These are phyloP conservation scores for Camponotus fellah DNA, from an alignment of 2,888 invertebrate genomes.

Conservation along the genomic window DNA sequence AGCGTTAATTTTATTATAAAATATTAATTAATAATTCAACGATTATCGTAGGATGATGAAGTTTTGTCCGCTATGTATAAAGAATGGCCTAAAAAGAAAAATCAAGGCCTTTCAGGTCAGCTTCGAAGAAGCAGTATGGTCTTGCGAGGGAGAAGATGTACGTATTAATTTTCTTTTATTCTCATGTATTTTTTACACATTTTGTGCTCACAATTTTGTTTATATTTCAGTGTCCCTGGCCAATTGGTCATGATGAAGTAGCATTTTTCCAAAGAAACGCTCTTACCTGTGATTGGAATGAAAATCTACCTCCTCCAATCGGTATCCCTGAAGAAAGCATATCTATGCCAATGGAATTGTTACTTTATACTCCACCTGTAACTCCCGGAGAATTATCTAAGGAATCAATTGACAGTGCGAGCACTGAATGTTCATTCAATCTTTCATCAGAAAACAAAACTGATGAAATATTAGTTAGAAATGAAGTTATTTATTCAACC, in stretches of 20 bases:
- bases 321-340: slow-evolving; percentile 37
- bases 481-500: background rate
- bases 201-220: background rate
- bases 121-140: slow-evolving; percentile 78
- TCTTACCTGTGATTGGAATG: slow-evolving; percentile 69
- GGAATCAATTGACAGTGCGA: background rate
- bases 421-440: background rate
- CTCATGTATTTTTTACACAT: background rate
- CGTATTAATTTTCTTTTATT: background rate
- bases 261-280: slow-evolving; percentile 55
- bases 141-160: slow-evolving; percentile 79
- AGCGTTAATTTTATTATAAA: background rate
- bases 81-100: slow-evolving; percentile 76
- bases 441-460: background rate
- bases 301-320: slow-evolving; percentile 37
- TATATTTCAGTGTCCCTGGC: slow-evolving; percentile 75
- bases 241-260: slow-evolving; percentile 70
- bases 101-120: slow-evolving; percentile 79
- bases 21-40: background rate
- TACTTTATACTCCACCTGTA: slow-evolving; percentile 37
- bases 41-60: slow-evolving; percentile 76
- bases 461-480: background rate
- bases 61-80: slow-evolving; percentile 80
- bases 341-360: slow-evolving; percentile 18
- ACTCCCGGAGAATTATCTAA: background rate